Conservation (phyloP, 2,797 vertebrate genomes). For the Enteromius unitaeniatus region DNA sequence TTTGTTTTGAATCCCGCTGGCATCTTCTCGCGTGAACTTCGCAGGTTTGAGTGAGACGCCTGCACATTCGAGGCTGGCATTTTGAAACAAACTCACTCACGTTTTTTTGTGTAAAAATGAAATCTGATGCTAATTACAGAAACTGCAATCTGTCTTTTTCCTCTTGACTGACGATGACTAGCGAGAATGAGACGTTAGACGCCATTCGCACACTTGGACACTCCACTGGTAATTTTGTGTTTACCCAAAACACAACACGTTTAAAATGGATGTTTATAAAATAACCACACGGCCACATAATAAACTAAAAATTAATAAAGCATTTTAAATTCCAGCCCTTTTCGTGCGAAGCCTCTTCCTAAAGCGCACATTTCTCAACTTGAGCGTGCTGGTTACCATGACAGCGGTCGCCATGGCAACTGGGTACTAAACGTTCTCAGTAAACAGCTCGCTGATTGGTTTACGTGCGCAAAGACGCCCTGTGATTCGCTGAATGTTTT, state of each 20-base stretch:
- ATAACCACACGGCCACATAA: background rate
- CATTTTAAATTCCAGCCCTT: background rate
- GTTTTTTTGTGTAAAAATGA: background rate
- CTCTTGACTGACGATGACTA: slow-evolving; percentile 10
- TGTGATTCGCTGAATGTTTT: slow-evolving; percentile 17
- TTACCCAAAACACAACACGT: background rate
- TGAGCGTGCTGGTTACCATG: slow-evolving; percentile 60
- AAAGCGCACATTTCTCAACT: slow-evolving; percentile 35
- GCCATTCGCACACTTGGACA: background rate
- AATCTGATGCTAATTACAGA: background rate
- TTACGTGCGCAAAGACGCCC: background rate
- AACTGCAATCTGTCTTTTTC: background rate
- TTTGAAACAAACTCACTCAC: slow-evolving; percentile 49
- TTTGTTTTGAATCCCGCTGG: slow-evolving; percentile 68
- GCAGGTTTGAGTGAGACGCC: slow-evolving; percentile 53
- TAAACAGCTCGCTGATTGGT: slow-evolving; percentile 65
- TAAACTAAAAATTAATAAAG: background rate
- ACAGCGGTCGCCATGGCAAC: slow-evolving; percentile 11
- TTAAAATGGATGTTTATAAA: background rate
- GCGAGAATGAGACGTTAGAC: slow-evolving; percentile 10
- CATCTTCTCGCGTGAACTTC: slow-evolving; percentile 61
- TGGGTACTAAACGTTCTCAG: slow-evolving; percentile 15
- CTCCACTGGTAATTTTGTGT: background rate
- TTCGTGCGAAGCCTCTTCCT: background rate
- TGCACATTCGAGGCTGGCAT: slow-evolving; percentile 68